Evolutionary conservation across 2,797 vertebrate genomes (phyloP), one percentile per base, ranked within the genome.

Genomic region (Morus bassanus): DNA sequence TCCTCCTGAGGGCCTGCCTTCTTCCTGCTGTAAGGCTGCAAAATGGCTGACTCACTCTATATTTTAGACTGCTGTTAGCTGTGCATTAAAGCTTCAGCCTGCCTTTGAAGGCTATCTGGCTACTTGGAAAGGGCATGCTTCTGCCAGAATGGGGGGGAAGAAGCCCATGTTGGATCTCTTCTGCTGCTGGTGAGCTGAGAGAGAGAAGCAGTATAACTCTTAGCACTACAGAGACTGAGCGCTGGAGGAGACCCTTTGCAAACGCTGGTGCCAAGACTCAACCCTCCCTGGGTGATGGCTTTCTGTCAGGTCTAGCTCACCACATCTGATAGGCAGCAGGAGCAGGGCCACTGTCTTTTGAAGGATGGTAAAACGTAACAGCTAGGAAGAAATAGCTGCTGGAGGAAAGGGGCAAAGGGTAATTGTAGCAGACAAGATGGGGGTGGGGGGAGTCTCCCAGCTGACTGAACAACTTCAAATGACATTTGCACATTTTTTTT

Each of bases 351-450:
- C 24, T 56, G 57, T 28, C 48, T 56, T 85, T 61, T 35, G 60
- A 94, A 89, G 48, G 53, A 85, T 3, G 23, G 56, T 68, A 67
- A 92, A 82, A 73, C 6, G 4, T 10, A 94, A 19, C 24, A 73
- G 80, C 13, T 33, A 82, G 85, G 45, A 89, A 89, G 64, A 82
- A 90, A 83, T 0, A 90, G 63, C 57, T 74, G 60, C 59, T 74
- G 77, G 50, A 79, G 18, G 31, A 87, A 92, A 93, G 68, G n/a
- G 60, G 35, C 72, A 86, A 94, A 93, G 81, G 74, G 67, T 85
- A 95, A 95, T 85, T 70, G 81, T 67, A 80, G 74, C 72, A 89
- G 43, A 91, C 60, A 70, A 91, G 88, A 89, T 12, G 24, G 77
- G 27, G 37, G 24, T 57, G 61, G 37, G 41, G 54, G 54, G 7